phyloP scores from a whole-genome alignment of 2,888 invertebrate species.

The Tethea ocularis region DNA sequence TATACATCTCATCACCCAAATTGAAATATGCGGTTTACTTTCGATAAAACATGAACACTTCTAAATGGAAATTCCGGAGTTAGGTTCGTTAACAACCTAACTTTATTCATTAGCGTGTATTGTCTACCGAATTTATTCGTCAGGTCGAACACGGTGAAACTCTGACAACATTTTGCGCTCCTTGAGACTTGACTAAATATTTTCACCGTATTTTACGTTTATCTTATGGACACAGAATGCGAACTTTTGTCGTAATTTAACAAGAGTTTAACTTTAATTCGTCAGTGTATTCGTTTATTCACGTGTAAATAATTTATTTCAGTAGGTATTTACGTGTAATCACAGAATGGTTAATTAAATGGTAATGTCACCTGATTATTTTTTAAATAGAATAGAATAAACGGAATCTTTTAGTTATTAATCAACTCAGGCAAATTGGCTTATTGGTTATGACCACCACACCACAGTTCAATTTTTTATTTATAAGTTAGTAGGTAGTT shows the following conservation, averaged over 20 bases:
- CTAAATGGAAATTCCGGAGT: constrained; percentile 72
- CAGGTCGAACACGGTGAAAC: constrained; percentile 67
- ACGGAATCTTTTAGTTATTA: too few species aligned
- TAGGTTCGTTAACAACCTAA: constrained; percentile 78
- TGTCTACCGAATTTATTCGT: constrained; percentile 77
- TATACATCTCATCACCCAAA: constrained; percentile 23
- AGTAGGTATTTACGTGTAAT: background rate
- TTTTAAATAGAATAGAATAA: too few species aligned
- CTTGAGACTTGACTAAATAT: constrained; percentile 64
- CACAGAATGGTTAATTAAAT: background rate
- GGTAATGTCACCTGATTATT: background rate
- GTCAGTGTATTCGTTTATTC: constrained; percentile 35
- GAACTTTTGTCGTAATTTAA: constrained; percentile 61
- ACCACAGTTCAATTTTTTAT: too few species aligned
- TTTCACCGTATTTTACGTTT: constrained; percentile 69
- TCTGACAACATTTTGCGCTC: constrained; percentile 57
- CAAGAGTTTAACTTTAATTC: constrained; percentile 47
- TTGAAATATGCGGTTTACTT: constrained; percentile 61
- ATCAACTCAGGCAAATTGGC: too few species aligned
- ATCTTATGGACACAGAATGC: constrained; percentile 60
- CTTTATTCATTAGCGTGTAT: constrained; percentile 82
- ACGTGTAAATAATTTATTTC: constrained; percentile 18
- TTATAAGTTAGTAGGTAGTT: too few species aligned
- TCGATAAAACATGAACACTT: constrained; percentile 68
- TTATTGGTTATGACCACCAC: too few species aligned